Evolutionary conservation across 2,113 vertebrate species (phyloP).

Genomic region (Chaetodon trifascialis): DNA sequence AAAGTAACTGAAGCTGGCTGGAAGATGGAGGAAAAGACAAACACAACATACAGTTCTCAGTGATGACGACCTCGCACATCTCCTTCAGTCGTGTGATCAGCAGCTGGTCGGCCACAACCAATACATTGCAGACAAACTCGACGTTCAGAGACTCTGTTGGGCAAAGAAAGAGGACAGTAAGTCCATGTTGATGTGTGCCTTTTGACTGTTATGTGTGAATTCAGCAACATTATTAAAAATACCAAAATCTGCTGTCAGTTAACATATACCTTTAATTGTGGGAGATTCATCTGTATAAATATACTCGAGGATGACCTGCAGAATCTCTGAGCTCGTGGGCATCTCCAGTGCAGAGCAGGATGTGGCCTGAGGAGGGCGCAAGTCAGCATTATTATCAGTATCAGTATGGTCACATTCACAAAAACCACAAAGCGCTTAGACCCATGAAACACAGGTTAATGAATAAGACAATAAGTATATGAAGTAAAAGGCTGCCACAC

Average conservation of each 20-base stretch:
- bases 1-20: not conserved
- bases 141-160: constrained; percentile 91
- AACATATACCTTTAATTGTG: constrained; percentile 89
- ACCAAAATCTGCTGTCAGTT: not conserved
- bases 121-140: constrained; percentile 93
- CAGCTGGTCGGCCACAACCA: constrained; percentile 96
- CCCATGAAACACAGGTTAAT: not conserved
- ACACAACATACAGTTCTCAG: constrained; percentile 90
- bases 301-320: constrained; percentile 94
- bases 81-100: constrained; percentile 94
- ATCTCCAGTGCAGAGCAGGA: constrained; percentile 92
- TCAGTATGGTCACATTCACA: rapidly evolving
- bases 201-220: not conserved
- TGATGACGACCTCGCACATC: constrained; percentile 95
- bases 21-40: not conserved
- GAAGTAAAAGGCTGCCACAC: constrained; percentile 75
- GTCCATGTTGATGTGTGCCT: not conserved
- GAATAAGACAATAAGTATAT: not conserved
- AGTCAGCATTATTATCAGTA: not conserved
- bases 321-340: constrained; percentile 92
- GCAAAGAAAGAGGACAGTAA: not conserved
- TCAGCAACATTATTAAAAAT: not conserved
- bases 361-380: constrained; percentile 86
- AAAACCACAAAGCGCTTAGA: not conserved
- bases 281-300: constrained; percentile 94